Evolutionary conservation across 53 echinoderm and acorn worm species (phyloP), one percentile per base, ranked within the genome.

Genomic region (Paracentrotus lividus): DNA sequence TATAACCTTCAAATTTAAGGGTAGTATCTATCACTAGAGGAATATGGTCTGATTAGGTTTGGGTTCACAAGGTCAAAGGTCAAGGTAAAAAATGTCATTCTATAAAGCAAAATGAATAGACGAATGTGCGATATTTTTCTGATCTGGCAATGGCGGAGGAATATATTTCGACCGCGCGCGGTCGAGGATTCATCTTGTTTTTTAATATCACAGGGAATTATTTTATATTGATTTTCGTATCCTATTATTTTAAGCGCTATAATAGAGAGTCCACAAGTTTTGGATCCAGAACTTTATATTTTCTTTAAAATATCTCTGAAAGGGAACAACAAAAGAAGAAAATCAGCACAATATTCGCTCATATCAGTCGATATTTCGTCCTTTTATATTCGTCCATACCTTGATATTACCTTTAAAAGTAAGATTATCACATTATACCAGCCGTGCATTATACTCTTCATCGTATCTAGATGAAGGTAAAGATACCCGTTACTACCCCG

Each of bases 351-450:
- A 27, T 61, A 4, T 12, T 61, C 6, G 26, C 61, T 61, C 61
- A 27, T 7, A 8, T 26, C 6, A 26, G 61, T 7, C 61, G 29
- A 27, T 5, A 61, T 5, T 27, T 1, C 5, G 1, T 27, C 21
- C 61, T 27, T 61, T 0, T 0, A 61, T 61, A 8, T 16, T 69
- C n/a, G 36, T 13, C 69, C 15, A 69, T 20, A 16, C 16, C 69
- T 38, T 18, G 69, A 36, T 69, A 18, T 38, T 69, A 16, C 69
- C 69, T 69, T 69, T 69, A 69, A n/a, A 69, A 38, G 69, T 20
- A 69, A 18, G 69, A 69, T 69, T 69, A 38, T 34, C 61, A 61
- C 61, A 61, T n/a, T n/a, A n/a, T n/a, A n/a, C n/a, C n/a, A n/a
- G n/a, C n/a, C n/a, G n/a, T 4, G 12, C n/a, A n/a, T 27, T 7